Evolutionary conservation across 2,888 invertebrate species (phyloP).

Genomic region (Amorpha juglandis): DNA sequence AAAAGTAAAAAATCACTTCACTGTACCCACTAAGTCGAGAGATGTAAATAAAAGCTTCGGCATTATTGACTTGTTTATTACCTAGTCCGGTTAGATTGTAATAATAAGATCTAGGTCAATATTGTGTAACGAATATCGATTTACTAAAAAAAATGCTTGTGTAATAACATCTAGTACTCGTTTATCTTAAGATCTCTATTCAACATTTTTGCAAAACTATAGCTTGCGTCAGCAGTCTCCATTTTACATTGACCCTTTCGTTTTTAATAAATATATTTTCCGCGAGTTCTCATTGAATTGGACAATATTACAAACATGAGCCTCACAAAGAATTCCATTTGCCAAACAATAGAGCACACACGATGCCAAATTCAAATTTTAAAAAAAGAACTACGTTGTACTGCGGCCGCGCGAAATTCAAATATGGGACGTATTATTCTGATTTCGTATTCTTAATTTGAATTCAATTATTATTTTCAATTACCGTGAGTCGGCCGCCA

Average conservation of each 20-base stretch:
- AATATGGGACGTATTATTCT: conserved; percentile 75
- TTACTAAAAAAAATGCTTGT: conserved; percentile 33
- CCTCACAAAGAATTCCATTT: conserved; percentile 76
- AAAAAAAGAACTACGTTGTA: conserved; percentile 63
- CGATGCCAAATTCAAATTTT: conserved; percentile 79
- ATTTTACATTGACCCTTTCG: conserved; percentile 35
- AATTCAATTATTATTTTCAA: conserved; percentile 81
- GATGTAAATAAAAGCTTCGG: conserved; percentile 21
- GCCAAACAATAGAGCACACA: conserved; percentile 80
- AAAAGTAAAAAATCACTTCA: conserved; percentile 2
- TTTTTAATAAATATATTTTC: conserved; percentile 54
- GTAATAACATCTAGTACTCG: conserved; percentile 32
- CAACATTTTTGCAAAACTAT: conserved; percentile 38
- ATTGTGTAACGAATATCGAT: conserved; percentile 41
- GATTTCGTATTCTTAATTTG: conserved; percentile 77
- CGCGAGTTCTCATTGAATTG: conserved; percentile 50
- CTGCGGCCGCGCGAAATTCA: conserved; percentile 68
- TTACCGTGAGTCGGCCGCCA: conserved; percentile 67
- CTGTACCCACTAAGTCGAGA: background rate
- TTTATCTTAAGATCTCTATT: conserved; percentile 35
- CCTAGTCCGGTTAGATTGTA: conserved; percentile 25
- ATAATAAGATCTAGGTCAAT: conserved; percentile 40
- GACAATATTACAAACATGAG: conserved; percentile 57
- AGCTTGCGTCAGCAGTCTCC: conserved; percentile 30
- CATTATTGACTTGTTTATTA: conserved; percentile 26